Percentiles rank a stretch among this genome's conserved stretches.
phyloP scores from a whole-genome alignment of 2,888 invertebrate genomes.

The Marronus borbonicus region DNA sequence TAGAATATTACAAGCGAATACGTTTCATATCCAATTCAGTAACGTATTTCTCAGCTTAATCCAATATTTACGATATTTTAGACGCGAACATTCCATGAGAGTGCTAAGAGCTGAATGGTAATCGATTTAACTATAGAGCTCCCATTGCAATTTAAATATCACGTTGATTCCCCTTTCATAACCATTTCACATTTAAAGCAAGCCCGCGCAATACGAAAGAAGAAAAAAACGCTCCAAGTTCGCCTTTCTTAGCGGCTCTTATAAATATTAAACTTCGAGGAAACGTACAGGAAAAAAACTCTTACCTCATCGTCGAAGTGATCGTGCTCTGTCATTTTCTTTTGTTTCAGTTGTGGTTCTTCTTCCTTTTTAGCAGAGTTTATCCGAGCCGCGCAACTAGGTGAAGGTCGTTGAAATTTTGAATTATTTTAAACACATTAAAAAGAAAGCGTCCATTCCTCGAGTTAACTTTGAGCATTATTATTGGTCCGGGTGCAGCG shows the following conservation, averaged over 20 bases:
- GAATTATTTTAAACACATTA: constrained; percentile 28
- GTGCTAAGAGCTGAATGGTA: too few species aligned
- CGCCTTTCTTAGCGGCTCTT: neutral
- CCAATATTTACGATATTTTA: too few species aligned
- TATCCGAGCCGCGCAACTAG: constrained; percentile 35
- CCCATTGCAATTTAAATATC: constrained; percentile 10
- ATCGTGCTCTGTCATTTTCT: constrained; percentile 61
- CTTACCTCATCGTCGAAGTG: constrained; percentile 65
- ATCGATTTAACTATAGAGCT: neutral
- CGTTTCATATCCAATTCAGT: too few species aligned
- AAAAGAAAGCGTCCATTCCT: constrained; percentile 19
- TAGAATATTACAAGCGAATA: too few species aligned
- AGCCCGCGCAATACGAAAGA: neutral
- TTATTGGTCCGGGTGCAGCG: constrained; percentile 10
- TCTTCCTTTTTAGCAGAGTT: constrained; percentile 46
- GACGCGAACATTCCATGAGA: too few species aligned
- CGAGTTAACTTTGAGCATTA: constrained; percentile 33
- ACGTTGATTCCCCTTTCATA: neutral
- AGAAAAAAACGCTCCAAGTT: neutral
- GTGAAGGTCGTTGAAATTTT: constrained; percentile 41
- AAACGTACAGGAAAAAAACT: constrained; percentile 30
- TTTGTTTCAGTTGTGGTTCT: constrained; percentile 32
- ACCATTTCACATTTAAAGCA: constrained; percentile 12
- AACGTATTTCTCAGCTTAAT: too few species aligned
- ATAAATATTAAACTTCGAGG: constrained; percentile 15